Percentiles rank a stretch among this genome's conserved stretches.
phyloP scores from a whole-genome alignment of 2,888 invertebrate species.

The Ceramica pisi region DNA sequence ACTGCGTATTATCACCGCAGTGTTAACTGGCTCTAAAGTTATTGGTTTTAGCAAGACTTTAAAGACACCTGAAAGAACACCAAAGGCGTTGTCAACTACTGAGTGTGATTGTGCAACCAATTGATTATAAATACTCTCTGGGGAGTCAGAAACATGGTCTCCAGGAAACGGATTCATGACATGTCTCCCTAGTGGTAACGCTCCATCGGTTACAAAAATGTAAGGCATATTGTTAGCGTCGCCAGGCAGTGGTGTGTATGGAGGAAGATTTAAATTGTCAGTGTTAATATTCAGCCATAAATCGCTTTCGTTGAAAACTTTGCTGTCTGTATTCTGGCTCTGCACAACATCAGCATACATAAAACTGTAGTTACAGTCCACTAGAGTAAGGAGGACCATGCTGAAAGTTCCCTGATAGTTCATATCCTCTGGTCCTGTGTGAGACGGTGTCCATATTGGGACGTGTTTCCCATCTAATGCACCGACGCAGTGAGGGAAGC shows the following conservation, averaged over 20 bases:
- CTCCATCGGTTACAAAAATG: slow-evolving; percentile 33
- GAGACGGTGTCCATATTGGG: slow-evolving; percentile 32
- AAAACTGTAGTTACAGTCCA: slow-evolving; percentile 30
- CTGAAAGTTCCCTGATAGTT: slow-evolving; percentile 48
- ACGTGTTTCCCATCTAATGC: slow-evolving; percentile 51
- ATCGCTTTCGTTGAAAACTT: slow-evolving; percentile 42
- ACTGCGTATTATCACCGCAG: slow-evolving; percentile 31
- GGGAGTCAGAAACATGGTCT: neutral
- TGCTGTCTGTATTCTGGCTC: slow-evolving; percentile 36
- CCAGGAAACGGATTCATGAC: slow-evolving; percentile 37
- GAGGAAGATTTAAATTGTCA: slow-evolving; percentile 38
- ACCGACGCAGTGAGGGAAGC: slow-evolving; percentile 48
- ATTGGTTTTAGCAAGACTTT: slow-evolving; percentile 46
- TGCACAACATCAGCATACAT: slow-evolving; percentile 41
- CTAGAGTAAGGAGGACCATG: slow-evolving; percentile 32
- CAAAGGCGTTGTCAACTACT: slow-evolving; percentile 44
- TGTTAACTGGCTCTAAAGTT: slow-evolving; percentile 28
- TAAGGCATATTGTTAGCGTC: slow-evolving; percentile 31
- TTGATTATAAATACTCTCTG: slow-evolving; percentile 39
- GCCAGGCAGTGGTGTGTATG: neutral
- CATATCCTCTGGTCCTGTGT: slow-evolving; percentile 40
- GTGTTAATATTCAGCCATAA: slow-evolving; percentile 45
- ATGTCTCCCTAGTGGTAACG: slow-evolving; percentile 23
- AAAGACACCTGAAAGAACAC: slow-evolving; percentile 37
- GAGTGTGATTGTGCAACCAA: slow-evolving; percentile 30